Base-by-base conservation (phyloP, 2,888 invertebrate genomes). In the Zonitis immaculata region DNA sequence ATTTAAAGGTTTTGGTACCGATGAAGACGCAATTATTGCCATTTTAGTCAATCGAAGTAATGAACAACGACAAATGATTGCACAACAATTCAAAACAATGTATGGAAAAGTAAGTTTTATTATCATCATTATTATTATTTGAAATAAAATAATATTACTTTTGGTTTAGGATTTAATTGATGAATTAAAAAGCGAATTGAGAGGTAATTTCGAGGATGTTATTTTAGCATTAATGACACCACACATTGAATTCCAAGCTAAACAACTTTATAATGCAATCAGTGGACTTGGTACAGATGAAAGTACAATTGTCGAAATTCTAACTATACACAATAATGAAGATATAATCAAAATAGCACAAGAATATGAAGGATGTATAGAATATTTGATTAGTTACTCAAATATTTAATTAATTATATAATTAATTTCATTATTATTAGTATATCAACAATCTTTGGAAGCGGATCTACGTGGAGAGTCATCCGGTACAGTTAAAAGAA, bases 401-500 rank as follows among this genome's bases (percentile, higher is more conserved):
- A n/a, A n/a, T n/a, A n/a, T n/a, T n/a, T n/a, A n/a, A n/a, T n/a
- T n/a, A n/a, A n/a, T n/a, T n/a, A n/a, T n/a, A n/a, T n/a, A n/a
- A n/a, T n/a, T n/a, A n/a, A n/a, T n/a, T n/a, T n/a, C n/a, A n/a
- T n/a, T 45, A 45, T 11, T 66, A 77, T 79, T 74, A 95, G 94
- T 91, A 72, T 94, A 86, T 69, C 86, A 87, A 47, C 84, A 80
- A 48, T 81, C 87, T 30, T 78, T 95, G 63, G 95, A 95, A 70
- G 83, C 87, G 47, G 94, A 94, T 71, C 77, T 95, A 30, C 83
- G 83, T 60, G 85, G 87, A 45, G 97, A 97, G 73, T 94, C 95
- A 2, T 93, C 94, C 32, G 96, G 96, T 14, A 88, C 88, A 74
- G 93, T 96, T 76, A 89, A 91, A 75, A 82, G 93, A 52, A 79